Base-by-base conservation (phyloP, 2,113 vertebrate species). In the Kryptolebias marmoratus region DNA sequence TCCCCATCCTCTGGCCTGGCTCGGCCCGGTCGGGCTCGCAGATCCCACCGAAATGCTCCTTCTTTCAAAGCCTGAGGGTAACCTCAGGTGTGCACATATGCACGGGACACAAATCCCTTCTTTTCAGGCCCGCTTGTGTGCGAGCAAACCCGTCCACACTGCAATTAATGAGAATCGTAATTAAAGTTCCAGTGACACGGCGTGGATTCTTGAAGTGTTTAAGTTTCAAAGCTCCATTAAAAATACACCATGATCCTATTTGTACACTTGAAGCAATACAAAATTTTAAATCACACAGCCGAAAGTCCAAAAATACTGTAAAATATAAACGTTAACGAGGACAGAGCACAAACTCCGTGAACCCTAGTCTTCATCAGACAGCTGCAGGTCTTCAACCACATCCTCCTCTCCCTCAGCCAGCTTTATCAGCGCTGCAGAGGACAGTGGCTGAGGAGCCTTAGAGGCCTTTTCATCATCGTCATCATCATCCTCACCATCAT, bases 401-500 rank as follows among this genome's bases (percentile, higher is more conserved):
- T 99, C 97, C 31, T 95, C 95, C 0, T 89, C 94, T 27, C 97
- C 97, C 75, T 89, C 92, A 0, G 96, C 95, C 73, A 99, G 93
- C 71, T 82, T 91, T 47, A 94, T 73, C 30, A 98, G 93, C 86
- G 96, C 95, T 0, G 91, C 61, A 0, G 81, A 92, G 1, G 93
- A 90, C 81, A 95, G 48, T 57, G 92, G 90, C 85, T 91, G 86
- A 64, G 89, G 90, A 63, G 80, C 72, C 80, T 79, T 88, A 14
- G 86, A 87, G 12, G 84, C 27, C 54, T 84, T 28, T 70, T 79
- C 70, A 52, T 81, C 80, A 0, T 15, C 77, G 13, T 76, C 80
- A 22, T 80, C 81, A 7, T 81, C 83, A 0, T 83, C 83, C 0
- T 79, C 82, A 1, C 57, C 75, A 8, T 78, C 77, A 0, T 57